Base-by-base conservation (phyloP, 2,888 invertebrate genomes). In the Phlogophora meticulosa region DNA sequence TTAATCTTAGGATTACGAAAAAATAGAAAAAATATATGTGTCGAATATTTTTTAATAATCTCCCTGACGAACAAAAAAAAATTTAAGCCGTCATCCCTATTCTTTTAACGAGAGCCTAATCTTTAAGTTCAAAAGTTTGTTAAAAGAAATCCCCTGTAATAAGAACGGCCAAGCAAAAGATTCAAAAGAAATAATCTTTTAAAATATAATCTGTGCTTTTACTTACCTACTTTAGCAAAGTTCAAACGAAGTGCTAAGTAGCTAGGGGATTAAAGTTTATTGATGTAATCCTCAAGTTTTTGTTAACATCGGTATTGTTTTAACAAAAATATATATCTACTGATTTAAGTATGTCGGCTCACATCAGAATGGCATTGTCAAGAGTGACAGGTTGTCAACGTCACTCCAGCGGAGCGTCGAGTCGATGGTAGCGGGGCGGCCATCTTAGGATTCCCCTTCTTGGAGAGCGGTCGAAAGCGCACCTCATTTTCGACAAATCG, bases 161-260 rank as follows among this genome's bases (percentile, higher is more conserved):
- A 60, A 42, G 11, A 60, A 43, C 11, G 34, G 52, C 46, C 42
- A 17, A 60, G 66, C 32, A 58, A 76, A 73, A 61, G 32, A 73
- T 64, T 76, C 28, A 4, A 46, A 64, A 78, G 63, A 59, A 78
- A 60, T 73, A 78, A 76, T 78, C 73, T 76, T 61, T 67, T n/a
- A 78, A 78, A 72, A 73, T 40, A 53, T 72, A 77, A 77, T 78
- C 78, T 63, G 10, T 49, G 63, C 40, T 61, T 76, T 58, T 49
- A 70, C 57, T 42, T 40, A 70, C 57, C 36, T 40, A 76, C 62
- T 72, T 77, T 40, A 10, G 40, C 13, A 11, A 71, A 71, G 59
- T 71, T 74, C 34, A 49, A 74, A 71, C 34, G 42, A 56, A 64
- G 48, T 69, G 76, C 28, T 58, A 75, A 73, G 61, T 55, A 55